phyloP scores from a whole-genome alignment of 2,797 vertebrate genomes.

The Lutjanus argentimaculatus region DNA sequence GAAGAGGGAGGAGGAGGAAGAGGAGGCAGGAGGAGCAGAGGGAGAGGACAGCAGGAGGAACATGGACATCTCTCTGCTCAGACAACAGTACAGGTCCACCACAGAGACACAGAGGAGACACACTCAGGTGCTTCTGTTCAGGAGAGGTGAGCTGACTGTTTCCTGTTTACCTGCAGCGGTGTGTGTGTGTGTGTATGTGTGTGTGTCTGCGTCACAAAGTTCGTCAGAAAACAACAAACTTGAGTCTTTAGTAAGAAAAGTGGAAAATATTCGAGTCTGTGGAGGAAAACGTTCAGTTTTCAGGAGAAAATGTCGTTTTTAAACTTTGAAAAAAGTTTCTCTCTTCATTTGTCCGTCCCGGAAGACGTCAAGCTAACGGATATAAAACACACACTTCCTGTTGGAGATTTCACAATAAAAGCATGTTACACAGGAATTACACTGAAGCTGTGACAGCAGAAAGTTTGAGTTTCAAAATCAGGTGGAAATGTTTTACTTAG shows the following conservation, averaged over 20 bases:
- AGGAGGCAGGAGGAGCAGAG: slow-evolving; percentile 12
- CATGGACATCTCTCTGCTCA: slow-evolving; percentile 57
- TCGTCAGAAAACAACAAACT: background rate
- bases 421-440: accelerated
- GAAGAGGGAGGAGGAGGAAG: slow-evolving; percentile 24
- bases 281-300: background rate
- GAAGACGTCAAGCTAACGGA: too few relatives aligned
- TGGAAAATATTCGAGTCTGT: accelerated
- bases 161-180: too few relatives aligned
- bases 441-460: too few relatives aligned
- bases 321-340: background rate
- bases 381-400: background rate
- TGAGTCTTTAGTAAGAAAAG: background rate
- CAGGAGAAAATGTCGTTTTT: background rate
- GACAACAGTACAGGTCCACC: slow-evolving; percentile 51
- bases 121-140: slow-evolving; percentile 63
- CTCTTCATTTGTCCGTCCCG: background rate
- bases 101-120: slow-evolving; percentile 41
- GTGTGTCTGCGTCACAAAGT: background rate
- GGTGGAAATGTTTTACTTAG: too few relatives aligned
- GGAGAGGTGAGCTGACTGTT: slow-evolving; percentile 57
- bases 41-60: slow-evolving; percentile 30
- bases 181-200: too few relatives aligned
- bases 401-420: slow-evolving; percentile 17
- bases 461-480: background rate